Conservation (phyloP, 2,113 vertebrate species). For the Cottus gobio region DNA sequence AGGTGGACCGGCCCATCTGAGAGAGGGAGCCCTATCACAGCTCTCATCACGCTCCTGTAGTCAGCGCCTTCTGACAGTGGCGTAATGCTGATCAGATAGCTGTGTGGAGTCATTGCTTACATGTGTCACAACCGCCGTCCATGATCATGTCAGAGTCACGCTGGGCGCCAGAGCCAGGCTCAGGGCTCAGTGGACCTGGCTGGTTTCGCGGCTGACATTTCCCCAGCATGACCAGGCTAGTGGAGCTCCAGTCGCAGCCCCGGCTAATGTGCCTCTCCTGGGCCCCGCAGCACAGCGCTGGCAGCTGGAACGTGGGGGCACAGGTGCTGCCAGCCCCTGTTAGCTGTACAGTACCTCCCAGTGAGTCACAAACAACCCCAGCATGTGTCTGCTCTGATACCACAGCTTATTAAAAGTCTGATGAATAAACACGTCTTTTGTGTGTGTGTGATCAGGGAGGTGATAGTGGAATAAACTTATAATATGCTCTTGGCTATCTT, state of each 20-base stretch:
- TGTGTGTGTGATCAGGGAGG: conserved; percentile 25
- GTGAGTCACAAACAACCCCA: conserved; percentile 78
- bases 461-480: conserved; percentile 30
- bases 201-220: conserved; percentile 81
- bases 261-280: conserved; percentile 55
- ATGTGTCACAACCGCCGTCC: conserved; percentile 79
- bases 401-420: conserved; percentile 74
- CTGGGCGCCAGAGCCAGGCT: conserved; percentile 71
- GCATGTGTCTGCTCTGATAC: conserved; percentile 72
- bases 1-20: conserved; percentile 42
- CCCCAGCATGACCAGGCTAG: conserved; percentile 73
- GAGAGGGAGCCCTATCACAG: conserved; percentile 72
- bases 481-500: conserved; percentile 12
- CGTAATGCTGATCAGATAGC: conserved; percentile 84
- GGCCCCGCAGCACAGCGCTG: conserved; percentile 64
- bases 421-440: conserved; percentile 70
- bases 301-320: conserved; percentile 74
- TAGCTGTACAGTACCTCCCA: conserved; percentile 77
- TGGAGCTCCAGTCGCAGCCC: conserved; percentile 53
- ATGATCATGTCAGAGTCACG: conserved; percentile 76
- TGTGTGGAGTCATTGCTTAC: conserved; percentile 81
- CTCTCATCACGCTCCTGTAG: conserved; percentile 71
- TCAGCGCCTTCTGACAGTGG: conserved; percentile 74
- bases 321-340: conserved; percentile 80
- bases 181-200: conserved; percentile 71